Evolutionary conservation across 2,888 invertebrate genomes (phyloP).

Genomic region (Plusia festucae): DNA sequence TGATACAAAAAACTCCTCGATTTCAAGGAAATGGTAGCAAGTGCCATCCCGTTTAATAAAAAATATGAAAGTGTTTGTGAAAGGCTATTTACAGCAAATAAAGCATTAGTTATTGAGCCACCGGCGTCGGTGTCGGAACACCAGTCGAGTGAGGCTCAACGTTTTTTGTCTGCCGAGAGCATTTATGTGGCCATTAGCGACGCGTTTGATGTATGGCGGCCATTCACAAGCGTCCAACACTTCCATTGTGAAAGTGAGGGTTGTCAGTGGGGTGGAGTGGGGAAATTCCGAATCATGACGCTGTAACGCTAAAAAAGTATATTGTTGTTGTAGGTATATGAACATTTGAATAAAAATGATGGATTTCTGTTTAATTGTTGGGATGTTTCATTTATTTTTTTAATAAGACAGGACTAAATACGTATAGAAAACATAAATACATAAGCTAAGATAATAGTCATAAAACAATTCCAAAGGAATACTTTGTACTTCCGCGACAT

Average conservation of each 20-base stretch:
- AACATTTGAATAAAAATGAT: too few relatives aligned
- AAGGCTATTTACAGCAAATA: neutral
- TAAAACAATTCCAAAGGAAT: neutral
- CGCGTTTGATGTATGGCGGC: slow-evolving; percentile 41
- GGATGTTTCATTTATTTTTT: too few relatives aligned
- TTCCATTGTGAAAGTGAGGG: slow-evolving; percentile 32
- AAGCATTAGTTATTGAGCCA: neutral
- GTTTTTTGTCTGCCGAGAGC: slow-evolving; percentile 36
- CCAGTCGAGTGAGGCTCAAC: slow-evolving; percentile 12
- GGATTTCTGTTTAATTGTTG: too few relatives aligned
- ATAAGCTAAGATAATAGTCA: neutral
- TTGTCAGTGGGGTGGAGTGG: neutral
- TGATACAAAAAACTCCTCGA: neutral
- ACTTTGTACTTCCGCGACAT: neutral
- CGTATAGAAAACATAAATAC: neutral
- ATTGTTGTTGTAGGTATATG: too few relatives aligned
- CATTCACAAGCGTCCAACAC: slow-evolving; percentile 31
- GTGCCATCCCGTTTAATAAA: neutral
- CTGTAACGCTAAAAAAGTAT: neutral
- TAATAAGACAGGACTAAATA: too few relatives aligned
- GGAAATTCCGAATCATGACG: neutral
- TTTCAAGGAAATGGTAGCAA: neutral
- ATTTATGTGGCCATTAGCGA: slow-evolving; percentile 44
- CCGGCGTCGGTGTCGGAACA: neutral
- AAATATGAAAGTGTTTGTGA: slow-evolving; percentile 1